These are phyloP conservation scores for Callimorpha dominula DNA, from an alignment of 2,888 invertebrate genomes.

Conservation along the genomic window DNA sequence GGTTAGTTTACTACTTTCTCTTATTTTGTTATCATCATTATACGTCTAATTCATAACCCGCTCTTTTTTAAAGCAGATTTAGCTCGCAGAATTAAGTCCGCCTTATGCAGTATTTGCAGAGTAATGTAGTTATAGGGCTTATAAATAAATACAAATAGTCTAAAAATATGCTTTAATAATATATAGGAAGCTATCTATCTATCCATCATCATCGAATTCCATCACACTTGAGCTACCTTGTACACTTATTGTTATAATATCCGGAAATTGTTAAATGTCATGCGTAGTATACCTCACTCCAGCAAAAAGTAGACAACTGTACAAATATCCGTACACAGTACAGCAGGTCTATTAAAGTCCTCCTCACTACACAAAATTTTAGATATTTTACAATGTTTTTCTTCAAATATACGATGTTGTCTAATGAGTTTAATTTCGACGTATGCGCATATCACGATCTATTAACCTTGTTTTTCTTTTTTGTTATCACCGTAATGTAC, in stretches of 20 bases:
- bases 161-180: no score
- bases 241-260: no score
- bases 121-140: no score
- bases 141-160: no score
- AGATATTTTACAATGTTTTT: not conserved
- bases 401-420: constrained; percentile 17
- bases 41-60: no score
- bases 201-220: no score
- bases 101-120: no score
- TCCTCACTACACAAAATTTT: not conserved
- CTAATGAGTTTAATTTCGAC: constrained; percentile 35
- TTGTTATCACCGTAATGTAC: constrained; percentile 6
- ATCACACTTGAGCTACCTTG: no score
- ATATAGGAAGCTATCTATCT: no score
- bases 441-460: constrained; percentile 19
- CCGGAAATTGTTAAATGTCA: no score
- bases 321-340: not conserved
- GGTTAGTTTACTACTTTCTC: not conserved
- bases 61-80: no score
- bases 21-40: not conserved
- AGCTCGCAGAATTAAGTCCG: not conserved
- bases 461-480: constrained; percentile 39
- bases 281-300: no score
- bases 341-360: not conserved
- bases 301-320: not conserved